Evolutionary conservation across 2,113 vertebrate species (phyloP).

Genomic region (Dipodomys stephensi): DNA sequence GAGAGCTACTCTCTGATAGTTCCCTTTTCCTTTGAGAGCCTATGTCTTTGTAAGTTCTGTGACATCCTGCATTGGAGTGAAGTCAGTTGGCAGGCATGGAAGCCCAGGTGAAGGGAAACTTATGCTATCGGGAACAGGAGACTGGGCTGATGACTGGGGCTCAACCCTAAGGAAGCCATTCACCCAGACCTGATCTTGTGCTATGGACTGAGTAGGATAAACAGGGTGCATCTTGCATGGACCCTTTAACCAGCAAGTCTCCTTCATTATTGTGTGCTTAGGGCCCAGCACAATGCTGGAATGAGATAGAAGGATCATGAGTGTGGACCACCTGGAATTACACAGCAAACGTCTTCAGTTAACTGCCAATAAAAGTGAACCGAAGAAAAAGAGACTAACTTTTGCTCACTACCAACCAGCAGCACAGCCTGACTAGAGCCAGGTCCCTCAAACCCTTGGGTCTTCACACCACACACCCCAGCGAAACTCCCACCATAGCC

Average conservation of each 20-base stretch:
- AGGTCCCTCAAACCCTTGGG: rapidly evolving
- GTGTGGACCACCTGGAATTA: neutral
- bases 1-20: neutral
- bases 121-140: neutral
- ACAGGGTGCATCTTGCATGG: neutral
- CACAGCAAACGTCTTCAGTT: neutral
- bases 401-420: neutral
- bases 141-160: neutral
- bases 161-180: neutral
- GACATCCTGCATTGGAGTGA: neutral
- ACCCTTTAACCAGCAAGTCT: neutral
- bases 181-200: neutral
- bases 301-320: neutral
- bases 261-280: neutral
- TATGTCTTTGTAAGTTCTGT: neutral
- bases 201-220: neutral
- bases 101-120: neutral
- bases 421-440: neutral
- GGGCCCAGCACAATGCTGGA: neutral
- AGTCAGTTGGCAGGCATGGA: neutral
- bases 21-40: conserved; percentile 9
- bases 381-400: neutral
- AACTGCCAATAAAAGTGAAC: neutral
- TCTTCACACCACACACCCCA: neutral
- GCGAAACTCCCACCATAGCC: neutral